phyloP scores from a whole-genome alignment of 2,888 invertebrate genomes.

The Pachycephus smyrnensis region DNA sequence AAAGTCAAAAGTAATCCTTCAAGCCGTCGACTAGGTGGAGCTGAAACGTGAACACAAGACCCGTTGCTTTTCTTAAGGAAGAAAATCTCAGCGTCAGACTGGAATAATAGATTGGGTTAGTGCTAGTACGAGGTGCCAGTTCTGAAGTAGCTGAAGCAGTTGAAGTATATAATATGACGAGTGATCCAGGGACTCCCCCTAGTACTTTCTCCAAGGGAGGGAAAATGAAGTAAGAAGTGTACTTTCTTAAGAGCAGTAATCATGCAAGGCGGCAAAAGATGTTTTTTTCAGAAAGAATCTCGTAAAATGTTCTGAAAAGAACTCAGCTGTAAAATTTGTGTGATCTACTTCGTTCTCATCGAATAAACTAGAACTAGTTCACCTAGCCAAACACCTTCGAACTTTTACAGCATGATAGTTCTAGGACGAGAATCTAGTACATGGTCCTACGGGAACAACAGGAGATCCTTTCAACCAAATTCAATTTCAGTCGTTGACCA shows the following conservation, averaged over 20 bases:
- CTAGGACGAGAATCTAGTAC: neutral
- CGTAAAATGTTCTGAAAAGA: slow-evolving; percentile 50
- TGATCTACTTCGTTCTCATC: slow-evolving; percentile 25
- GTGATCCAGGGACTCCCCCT: neutral
- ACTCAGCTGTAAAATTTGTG: slow-evolving; percentile 43
- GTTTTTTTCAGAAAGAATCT: slow-evolving; percentile 19
- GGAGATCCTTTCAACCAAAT: slow-evolving; percentile 3
- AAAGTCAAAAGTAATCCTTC: neutral
- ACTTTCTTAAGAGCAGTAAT: neutral
- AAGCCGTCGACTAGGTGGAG: neutral
- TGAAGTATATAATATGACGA: neutral
- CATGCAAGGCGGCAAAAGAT: neutral
- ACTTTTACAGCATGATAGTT: slow-evolving; percentile 40
- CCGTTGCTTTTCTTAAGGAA: neutral
- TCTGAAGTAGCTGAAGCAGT: neutral
- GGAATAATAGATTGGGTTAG: neutral
- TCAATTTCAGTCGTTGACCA: neutral
- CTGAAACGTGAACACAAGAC: neutral
- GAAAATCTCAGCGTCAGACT: neutral
- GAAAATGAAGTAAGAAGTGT: neutral
- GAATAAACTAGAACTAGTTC: slow-evolving; percentile 23
- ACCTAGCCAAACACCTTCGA: slow-evolving; percentile 26
- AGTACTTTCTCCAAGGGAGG: neutral
- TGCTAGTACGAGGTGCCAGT: neutral
- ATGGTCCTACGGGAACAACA: slow-evolving; percentile 10